Evolutionary conservation across 2,797 vertebrate species (phyloP), one percentile per base, ranked within the genome.

Genomic region (Sebastes steindachneri): DNA sequence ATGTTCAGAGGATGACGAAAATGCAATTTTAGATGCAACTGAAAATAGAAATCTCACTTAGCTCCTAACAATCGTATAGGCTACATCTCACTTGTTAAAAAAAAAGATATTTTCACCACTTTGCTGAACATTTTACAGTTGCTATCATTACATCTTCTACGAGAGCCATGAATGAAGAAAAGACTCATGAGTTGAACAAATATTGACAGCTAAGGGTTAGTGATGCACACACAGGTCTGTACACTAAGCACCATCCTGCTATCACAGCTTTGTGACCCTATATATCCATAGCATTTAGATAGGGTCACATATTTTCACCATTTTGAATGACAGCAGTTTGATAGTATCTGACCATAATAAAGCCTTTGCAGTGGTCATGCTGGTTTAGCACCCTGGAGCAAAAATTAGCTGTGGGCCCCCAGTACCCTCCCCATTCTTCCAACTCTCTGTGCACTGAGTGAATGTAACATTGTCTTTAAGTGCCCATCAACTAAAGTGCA

Each of bases 401-500:
- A 9, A 70, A 60, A 55, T 15, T 3, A 26, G 21, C 41, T 15
- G 9, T 26, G 9, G 54, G 21, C 21, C 65, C 41, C 33, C 21
- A 41, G 9, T 17, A 45, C 54, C 14, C 5, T 73, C 21, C 37
- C 19, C 10, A 19, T 59, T 64, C 17, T 10, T 72, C 33, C 23
- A 28, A 19, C 53, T 66, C 10, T 75, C 55, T 77, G 41, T 45
- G 51, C 41, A 79, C 15, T 79, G 26, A 67, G 72, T 73, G 48
- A 51, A 73, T 4, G 7, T 31, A 28, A 63, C 35, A 63, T 48
- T 4, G 9, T 29, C 59, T 78, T 11, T 28, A 41, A 67, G 72
- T 68, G 53, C 14, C 17, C 69, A 66, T 80, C 68, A 77, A 45
- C 31, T 66, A 29, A 75, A 72, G 73, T 77, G 78, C 78, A 54